phyloP scores from a whole-genome alignment of 2,113 vertebrate genomes.

The Halichoerus grypus region DNA sequence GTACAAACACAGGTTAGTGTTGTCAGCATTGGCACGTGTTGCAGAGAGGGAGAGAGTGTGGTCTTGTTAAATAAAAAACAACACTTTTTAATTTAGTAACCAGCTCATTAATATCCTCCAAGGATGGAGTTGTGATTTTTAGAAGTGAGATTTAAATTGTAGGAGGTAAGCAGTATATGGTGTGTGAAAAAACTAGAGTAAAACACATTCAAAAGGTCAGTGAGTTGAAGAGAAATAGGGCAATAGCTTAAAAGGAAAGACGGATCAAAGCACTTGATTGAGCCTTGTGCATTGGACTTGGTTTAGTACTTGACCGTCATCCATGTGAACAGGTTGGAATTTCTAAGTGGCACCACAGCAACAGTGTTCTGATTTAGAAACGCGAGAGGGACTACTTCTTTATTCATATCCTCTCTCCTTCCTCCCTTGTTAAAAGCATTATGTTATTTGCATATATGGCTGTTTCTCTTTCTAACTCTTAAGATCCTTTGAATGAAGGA shows the following conservation, averaged over 20 bases:
- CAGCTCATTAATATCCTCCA: neutral
- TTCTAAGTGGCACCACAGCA: neutral
- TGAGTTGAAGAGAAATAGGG: constrained; percentile 1
- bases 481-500: constrained; percentile 39
- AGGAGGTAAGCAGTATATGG: neutral
- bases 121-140: constrained; percentile 25
- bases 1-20: neutral
- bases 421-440: neutral
- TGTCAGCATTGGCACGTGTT: neutral
- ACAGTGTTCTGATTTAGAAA: neutral
- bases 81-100: neutral
- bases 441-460: neutral
- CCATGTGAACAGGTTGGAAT: neutral
- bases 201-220: neutral
- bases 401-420: neutral
- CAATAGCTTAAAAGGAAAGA: neutral
- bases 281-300: neutral
- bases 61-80: neutral
- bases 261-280: neutral
- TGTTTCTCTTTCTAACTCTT: constrained; percentile 24
- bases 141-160: neutral
- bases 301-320: neutral
- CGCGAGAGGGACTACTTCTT: neutral
- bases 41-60: neutral
- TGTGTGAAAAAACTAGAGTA: neutral